Conservation (phyloP, 1,140 invertebrate species). For the Caenorhabditis remanei region DNA sequence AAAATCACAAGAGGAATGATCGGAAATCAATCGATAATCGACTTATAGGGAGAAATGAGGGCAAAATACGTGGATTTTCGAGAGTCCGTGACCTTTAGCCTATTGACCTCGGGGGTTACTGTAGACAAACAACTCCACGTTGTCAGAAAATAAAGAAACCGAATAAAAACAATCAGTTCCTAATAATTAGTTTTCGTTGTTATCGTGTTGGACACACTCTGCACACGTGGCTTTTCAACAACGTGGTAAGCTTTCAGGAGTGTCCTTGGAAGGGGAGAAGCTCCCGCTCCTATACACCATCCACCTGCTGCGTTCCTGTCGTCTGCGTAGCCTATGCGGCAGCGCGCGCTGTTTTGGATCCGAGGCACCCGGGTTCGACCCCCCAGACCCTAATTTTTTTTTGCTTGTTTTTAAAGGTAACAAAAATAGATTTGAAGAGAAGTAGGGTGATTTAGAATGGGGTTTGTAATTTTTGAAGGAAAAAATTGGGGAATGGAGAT, state of each 20-base stretch:
- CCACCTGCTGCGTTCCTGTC: no score
- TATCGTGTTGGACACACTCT: not conserved
- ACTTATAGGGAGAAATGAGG: no score
- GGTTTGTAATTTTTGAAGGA: no score
- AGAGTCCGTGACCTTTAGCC: no score
- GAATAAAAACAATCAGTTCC: not conserved
- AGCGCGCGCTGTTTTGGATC: not conserved
- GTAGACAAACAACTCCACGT: not conserved
- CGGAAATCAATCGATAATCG: no score
- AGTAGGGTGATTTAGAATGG: not conserved
- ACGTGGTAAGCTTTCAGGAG: not conserved
- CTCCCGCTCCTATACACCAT: no score
- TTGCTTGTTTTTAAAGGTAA: not conserved
- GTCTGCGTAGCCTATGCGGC: not conserved
- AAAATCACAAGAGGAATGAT: slow-evolving; percentile 28
- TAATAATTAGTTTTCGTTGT: not conserved
- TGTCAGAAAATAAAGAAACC: not conserved
- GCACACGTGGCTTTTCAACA: slow-evolving; percentile 1
- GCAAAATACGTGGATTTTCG: no score
- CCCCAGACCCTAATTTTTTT: not conserved
- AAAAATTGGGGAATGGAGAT: no score
- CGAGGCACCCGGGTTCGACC: not conserved
- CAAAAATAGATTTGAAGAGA: not conserved
- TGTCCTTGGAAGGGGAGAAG: no score
- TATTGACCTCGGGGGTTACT: not conserved